Percentiles rank a stretch among this genome's conserved stretches.
Conservation (phyloP, 2,888 invertebrate genomes). For the Lepidochrysops patricia region DNA sequence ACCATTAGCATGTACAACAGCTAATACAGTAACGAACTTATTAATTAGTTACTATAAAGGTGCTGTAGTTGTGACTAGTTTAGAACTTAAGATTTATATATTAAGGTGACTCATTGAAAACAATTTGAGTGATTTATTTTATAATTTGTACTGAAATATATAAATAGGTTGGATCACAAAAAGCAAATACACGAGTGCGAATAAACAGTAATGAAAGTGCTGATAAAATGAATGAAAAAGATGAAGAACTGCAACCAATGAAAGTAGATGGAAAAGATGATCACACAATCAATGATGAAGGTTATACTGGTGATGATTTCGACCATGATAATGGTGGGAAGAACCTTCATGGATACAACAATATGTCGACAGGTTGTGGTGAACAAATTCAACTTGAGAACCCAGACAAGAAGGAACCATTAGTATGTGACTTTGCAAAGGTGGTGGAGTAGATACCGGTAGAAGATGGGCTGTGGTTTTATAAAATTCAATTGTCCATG, state of each 20-base stretch:
- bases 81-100: no score
- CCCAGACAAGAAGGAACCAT: conserved; percentile 51
- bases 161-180: conserved; percentile 40
- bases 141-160: not conserved
- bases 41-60: no score
- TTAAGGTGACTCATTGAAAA: no score
- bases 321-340: conserved; percentile 30
- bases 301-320: conserved; percentile 23
- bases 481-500: not conserved
- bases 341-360: conserved; percentile 52
- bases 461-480: not conserved
- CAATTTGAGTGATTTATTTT: not conserved
- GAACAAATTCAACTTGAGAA: conserved; percentile 55
- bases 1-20: no score
- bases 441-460: conserved; percentile 26
- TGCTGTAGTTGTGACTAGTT: no score
- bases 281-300: conserved; percentile 19
- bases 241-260: conserved; percentile 4
- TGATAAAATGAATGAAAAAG: conserved; percentile 17
- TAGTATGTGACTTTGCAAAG: conserved; percentile 40
- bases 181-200: conserved; percentile 33
- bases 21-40: no score
- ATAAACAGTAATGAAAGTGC: conserved; percentile 25
- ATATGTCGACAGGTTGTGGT: conserved; percentile 50
- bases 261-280: not conserved